phyloP scores from a whole-genome alignment of 2,888 invertebrate genomes.

The Limenitis camilla region DNA sequence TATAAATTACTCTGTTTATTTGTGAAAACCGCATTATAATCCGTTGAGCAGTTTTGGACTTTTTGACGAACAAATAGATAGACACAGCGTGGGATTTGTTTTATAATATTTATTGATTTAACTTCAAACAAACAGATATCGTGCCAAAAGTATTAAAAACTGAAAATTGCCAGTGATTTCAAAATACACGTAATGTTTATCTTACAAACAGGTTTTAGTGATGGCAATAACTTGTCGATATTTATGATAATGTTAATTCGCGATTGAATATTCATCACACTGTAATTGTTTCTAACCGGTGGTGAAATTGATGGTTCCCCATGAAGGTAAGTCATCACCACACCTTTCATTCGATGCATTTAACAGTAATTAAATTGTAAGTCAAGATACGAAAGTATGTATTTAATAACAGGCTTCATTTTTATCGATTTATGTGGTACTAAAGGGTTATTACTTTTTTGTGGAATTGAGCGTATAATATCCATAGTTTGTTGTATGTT shows the following conservation, averaged over 20 bases:
- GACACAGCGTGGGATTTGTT: background rate
- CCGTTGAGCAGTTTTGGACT: too few species aligned
- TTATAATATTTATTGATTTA: background rate
- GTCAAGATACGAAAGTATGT: background rate
- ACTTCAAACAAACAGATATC: background rate
- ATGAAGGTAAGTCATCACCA: slow-evolving; percentile 6
- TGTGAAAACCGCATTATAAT: too few species aligned
- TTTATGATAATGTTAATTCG: slow-evolving; percentile 44
- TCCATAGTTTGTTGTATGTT: background rate
- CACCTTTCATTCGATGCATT: slow-evolving; percentile 14
- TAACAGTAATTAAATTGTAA: slow-evolving; percentile 7
- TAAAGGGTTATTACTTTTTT: background rate
- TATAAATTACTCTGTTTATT: too few species aligned
- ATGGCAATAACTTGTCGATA: slow-evolving; percentile 40
- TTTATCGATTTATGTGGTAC: background rate
- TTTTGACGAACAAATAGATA: too few species aligned
- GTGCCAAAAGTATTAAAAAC: slow-evolving; percentile 17
- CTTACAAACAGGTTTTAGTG: slow-evolving; percentile 28
- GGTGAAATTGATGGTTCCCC: slow-evolving; percentile 31
- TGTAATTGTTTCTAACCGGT: slow-evolving; percentile 45
- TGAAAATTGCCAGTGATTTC: slow-evolving; percentile 13
- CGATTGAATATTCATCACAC: slow-evolving; percentile 45
- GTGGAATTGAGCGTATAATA: background rate
- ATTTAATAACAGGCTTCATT: background rate
- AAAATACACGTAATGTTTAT: slow-evolving; percentile 17